Evolutionary conservation across 1,140 invertebrate genomes (phyloP), one percentile per base, ranked within the genome.

Genomic region (Caenorhabditis tropicalis): DNA sequence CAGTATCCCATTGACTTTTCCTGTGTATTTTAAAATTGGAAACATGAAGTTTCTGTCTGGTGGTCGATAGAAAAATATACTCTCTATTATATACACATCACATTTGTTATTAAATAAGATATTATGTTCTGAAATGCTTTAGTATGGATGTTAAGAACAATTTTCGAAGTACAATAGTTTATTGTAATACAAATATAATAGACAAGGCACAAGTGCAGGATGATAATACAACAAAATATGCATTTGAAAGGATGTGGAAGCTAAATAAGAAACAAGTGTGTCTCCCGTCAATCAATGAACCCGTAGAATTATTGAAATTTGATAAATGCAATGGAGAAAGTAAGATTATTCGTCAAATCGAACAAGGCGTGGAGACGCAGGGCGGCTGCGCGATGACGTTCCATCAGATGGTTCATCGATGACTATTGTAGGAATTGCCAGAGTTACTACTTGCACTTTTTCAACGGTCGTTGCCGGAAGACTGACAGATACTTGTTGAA

Each of bases 371-470:
- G 82, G 82, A 6, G 82, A 82, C 6, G 43, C 27, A 6, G 82
- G 82, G 6, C 82, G 24, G 48, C 82, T 58, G 27, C 56, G 39
- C 27, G 36, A 27, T 7, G 56, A 31, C 16, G 36, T 12, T 1
- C 29, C 39, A 16, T n/a, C n/a, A n/a, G n/a, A n/a, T n/a, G 82
- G 82, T 7, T 43, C 82, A 70, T 51, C 60, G 39, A 82, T 36
- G 1, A 82, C 46, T 70, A 82, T 82, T 0, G 82, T 65, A 1
- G 82, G 82, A 27, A 82, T 51, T 0, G 31, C 49, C 1, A 82
- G 24, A 43, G 58, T 58, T 24, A 70, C 39, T 2, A 15, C 43
- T 15, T 29, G 15, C 29, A 15, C 6, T 9, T 27, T 21, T 27
- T 12, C 48, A 0, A 43, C 27, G 3, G 36, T 58, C 7, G 24